Evolutionary conservation across 2,888 invertebrate genomes (phyloP).

Genomic region (Azorinus chamasolen): DNA sequence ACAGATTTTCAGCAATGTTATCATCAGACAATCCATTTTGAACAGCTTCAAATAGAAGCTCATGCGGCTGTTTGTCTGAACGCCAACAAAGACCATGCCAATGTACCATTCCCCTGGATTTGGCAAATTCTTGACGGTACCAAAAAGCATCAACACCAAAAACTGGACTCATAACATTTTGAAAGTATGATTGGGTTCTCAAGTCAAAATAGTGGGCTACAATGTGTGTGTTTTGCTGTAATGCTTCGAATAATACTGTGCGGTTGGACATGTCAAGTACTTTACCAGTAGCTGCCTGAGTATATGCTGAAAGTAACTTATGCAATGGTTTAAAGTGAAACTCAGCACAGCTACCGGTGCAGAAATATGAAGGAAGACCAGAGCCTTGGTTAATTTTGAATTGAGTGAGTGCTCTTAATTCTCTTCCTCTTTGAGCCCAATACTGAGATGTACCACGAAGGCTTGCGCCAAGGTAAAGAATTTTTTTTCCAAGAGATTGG

Average conservation of each 20-base stretch:
- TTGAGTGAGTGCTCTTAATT: slow-evolving; percentile 45
- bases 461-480: slow-evolving; percentile 52
- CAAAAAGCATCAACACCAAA: slow-evolving; percentile 69
- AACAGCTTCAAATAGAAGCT: slow-evolving; percentile 46
- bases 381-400: slow-evolving; percentile 52
- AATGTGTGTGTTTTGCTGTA: slow-evolving; percentile 67
- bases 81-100: no score
- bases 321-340: slow-evolving; percentile 66
- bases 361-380: slow-evolving; percentile 66
- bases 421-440: slow-evolving; percentile 51
- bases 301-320: slow-evolving; percentile 52
- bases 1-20: slow-evolving; percentile 35
- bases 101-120: slow-evolving; percentile 67
- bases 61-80: slow-evolving; percentile 61
- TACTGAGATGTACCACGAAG: slow-evolving; percentile 57
- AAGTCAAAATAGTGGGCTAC: slow-evolving; percentile 62
- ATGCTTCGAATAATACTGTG: slow-evolving; percentile 41
- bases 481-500: slow-evolving; percentile 43
- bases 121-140: slow-evolving; percentile 70
- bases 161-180: slow-evolving; percentile 62
- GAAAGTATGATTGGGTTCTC: slow-evolving; percentile 59
- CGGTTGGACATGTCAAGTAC: slow-evolving; percentile 39
- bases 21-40: slow-evolving; percentile 46
- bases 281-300: slow-evolving; percentile 41
- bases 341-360: slow-evolving; percentile 70